Conservation (phyloP, 2,797 vertebrate genomes). For the Dromococcyx pavoninus region DNA sequence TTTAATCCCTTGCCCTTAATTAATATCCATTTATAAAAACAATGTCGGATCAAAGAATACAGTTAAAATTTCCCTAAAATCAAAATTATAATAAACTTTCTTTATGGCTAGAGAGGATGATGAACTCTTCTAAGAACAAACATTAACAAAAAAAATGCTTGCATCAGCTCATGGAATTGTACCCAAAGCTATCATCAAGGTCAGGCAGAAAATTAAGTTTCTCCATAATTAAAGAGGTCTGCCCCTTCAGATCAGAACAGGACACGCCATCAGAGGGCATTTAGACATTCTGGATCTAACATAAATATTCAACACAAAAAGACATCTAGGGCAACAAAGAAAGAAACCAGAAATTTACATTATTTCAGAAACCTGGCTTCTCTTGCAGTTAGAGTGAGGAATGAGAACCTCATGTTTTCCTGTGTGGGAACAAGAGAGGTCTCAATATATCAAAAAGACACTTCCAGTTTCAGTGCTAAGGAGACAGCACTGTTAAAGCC, state of each 20-base stretch:
- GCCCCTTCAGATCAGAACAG: not conserved
- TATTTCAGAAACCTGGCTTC: not conserved
- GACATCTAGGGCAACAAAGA: not conserved
- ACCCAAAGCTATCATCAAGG: not conserved
- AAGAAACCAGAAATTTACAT: not conserved
- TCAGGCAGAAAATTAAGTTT: not conserved
- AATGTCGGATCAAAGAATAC: not conserved
- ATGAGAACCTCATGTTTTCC: not conserved
- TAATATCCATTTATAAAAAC: not conserved
- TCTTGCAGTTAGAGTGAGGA: not conserved
- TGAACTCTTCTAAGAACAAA: not conserved
- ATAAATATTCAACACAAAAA: not conserved
- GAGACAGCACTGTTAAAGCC: not conserved
- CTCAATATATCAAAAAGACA: not conserved
- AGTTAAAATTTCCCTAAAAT: not conserved
- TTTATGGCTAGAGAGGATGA: not conserved
- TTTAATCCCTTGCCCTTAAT: not conserved
- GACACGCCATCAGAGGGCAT: not conserved
- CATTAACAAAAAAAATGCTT: not conserved
- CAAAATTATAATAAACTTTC: not conserved
- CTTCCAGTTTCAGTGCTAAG: not conserved
- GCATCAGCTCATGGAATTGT: not conserved
- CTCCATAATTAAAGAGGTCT: not conserved
- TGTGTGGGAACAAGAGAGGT: not conserved
- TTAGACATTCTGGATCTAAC: not conserved